Percentiles rank a stretch among this genome's conserved stretches.
phyloP scores from a whole-genome alignment of 2,888 invertebrate species.

The Gymnosoma rotundatum region DNA sequence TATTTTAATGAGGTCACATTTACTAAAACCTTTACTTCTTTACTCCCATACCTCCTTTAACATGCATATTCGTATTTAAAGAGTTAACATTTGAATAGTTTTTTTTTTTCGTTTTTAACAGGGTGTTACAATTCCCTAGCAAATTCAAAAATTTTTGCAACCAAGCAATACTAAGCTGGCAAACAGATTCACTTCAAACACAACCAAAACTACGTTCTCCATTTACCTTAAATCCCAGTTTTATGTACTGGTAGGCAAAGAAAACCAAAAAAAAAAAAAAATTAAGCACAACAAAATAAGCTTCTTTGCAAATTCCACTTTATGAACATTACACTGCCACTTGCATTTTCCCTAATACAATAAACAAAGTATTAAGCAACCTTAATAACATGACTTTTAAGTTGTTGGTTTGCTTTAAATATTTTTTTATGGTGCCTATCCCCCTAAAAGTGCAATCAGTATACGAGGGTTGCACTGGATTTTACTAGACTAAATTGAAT shows the following conservation, averaged over 20 bases:
- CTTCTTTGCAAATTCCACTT: constrained; percentile 68
- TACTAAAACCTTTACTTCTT: constrained; percentile 39
- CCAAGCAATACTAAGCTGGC: not conserved
- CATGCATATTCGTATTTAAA: constrained; percentile 27
- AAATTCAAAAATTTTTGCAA: constrained; percentile 51
- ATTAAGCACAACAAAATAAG: constrained; percentile 36
- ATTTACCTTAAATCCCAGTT: constrained; percentile 50
- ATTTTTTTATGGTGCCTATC: constrained; percentile 21
- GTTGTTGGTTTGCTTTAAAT: constrained; percentile 26
- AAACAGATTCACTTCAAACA: constrained; percentile 9
- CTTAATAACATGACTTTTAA: constrained; percentile 58
- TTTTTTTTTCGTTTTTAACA: not conserved
- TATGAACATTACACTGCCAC: constrained; percentile 59
- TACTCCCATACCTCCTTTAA: constrained; percentile 20
- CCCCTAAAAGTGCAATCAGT: constrained; percentile 7
- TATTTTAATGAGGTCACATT: constrained; percentile 68
- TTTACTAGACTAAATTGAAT: not conserved
- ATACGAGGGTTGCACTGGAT: constrained; percentile 7
- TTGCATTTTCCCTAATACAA: constrained; percentile 58
- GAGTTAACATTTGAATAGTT: constrained; percentile 59
- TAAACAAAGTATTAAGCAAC: constrained; percentile 55
- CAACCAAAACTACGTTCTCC: constrained; percentile 39
- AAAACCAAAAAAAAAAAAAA: not conserved
- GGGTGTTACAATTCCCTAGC: constrained; percentile 55
- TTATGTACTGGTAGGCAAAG: constrained; percentile 39